These are phyloP conservation scores for Pissodes strobi DNA, from an alignment of 1,140 invertebrate genomes.

Conservation along the genomic window DNA sequence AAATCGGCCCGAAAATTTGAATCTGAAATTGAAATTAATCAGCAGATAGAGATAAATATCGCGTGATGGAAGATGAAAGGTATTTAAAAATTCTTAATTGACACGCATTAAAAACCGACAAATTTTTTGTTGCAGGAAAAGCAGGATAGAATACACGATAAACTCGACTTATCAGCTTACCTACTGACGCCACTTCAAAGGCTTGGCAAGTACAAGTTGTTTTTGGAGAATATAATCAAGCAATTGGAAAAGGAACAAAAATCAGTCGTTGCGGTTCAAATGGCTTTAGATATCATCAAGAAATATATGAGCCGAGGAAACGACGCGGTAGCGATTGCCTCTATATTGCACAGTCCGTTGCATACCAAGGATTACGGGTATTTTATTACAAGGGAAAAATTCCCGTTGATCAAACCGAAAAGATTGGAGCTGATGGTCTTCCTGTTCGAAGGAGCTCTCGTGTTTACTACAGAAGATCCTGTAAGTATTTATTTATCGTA, in stretches of 20 bases:
- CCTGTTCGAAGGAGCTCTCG: constrained; percentile 44
- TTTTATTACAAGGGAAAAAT: constrained; percentile 45
- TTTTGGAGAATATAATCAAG: constrained; percentile 46
- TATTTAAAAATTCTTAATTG: neutral
- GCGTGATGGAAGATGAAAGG: no score
- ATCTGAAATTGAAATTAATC: no score
- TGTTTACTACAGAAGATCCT: constrained; percentile 35
- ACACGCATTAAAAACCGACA: neutral
- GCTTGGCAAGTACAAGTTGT: constrained; percentile 46
- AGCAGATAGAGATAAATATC: no score
- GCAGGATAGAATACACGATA: constrained; percentile 41
- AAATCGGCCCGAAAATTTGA: no score
- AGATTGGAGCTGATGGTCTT: constrained; percentile 44
- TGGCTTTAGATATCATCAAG: constrained; percentile 41
- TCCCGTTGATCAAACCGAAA: constrained; percentile 43
- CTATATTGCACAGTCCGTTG: constrained; percentile 41
- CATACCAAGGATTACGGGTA: constrained; percentile 42
- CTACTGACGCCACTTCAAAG: constrained; percentile 49
- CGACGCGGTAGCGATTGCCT: constrained; percentile 47
- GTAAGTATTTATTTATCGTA: constrained; percentile 15
- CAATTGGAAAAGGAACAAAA: constrained; percentile 35
- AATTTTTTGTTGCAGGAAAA: constrained; percentile 36
- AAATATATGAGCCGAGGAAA: constrained; percentile 45
- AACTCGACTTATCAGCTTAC: constrained; percentile 43
- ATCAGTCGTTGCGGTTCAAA: constrained; percentile 23